A percentile compares a stretch with the other conserved stretches of the same genome.
These are phyloP conservation scores for Rhabdornis inornatus DNA, from an alignment of 2,113 vertebrate species.

Conservation along the genomic window DNA sequence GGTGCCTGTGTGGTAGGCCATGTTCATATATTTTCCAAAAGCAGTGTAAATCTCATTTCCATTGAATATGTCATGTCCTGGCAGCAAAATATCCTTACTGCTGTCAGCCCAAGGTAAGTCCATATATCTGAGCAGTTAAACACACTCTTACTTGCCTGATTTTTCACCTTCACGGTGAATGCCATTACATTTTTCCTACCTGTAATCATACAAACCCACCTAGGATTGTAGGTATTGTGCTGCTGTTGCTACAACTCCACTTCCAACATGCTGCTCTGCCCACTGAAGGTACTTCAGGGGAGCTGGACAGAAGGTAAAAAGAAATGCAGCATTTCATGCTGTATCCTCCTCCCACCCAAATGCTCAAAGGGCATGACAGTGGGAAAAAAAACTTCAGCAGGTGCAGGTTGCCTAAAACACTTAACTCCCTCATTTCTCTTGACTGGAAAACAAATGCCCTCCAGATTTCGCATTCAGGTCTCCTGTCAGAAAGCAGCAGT, in stretches of 20 bases:
- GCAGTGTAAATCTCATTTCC: not conserved
- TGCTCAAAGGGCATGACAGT: not conserved
- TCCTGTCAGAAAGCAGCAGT: not conserved
- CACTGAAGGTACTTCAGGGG: not conserved
- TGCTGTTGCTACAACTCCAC: not conserved
- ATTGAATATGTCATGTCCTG: not conserved
- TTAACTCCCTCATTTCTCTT: not conserved
- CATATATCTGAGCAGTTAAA: not conserved
- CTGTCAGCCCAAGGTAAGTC: not conserved
- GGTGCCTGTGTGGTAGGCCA: not conserved
- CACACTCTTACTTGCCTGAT: not conserved
- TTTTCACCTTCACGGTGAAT: not conserved
- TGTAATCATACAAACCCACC: not conserved
- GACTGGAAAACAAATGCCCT: not conserved
- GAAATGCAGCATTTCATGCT: not conserved
- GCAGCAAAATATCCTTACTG: not conserved
- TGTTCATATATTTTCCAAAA: not conserved
- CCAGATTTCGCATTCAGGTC: not conserved
- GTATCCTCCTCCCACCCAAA: not conserved
- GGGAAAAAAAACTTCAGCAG: not conserved
- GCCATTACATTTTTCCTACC: not conserved
- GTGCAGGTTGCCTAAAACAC: not conserved
- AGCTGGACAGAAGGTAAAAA: not conserved
- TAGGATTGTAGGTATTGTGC: not conserved
- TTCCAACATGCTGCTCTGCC: not conserved